Evolutionary conservation across 2,113 vertebrate species (phyloP), one percentile per base, ranked within the genome.

Genomic region (Gavialis gangeticus): DNA sequence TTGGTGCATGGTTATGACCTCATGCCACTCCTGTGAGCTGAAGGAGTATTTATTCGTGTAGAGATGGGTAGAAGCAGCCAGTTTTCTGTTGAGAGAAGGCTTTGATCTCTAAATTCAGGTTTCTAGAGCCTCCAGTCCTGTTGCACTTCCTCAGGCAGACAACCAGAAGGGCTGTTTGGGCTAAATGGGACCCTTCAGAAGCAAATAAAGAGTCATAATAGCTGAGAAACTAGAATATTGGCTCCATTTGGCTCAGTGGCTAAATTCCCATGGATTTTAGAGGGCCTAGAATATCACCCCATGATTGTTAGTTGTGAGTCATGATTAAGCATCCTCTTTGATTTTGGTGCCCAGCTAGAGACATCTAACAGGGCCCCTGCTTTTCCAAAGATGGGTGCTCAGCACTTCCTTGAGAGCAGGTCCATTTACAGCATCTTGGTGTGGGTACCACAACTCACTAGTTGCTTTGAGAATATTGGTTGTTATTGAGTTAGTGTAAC

Each of bases 71-170:
- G 95, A 95, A 95, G 75, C 79, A 96, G 91, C 93, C 94, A 95
- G 94, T 97, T 97, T 97, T 95, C 95, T 96, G 95, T 94, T 95
- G 92, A 89, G 95, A 95, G 95, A 92, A 94, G 95, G 95, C 94
- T 93, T 97, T 96, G 93, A 92, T 92, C 91, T 97, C 93, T 88
- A 85, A 88, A 87, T 95, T 84, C 78, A 79, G 91, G 81, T 94
- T 7, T 0, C 79, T 94, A 84, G 91, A 91, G 92, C 93, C 86
- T 95, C 83, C 81, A 88, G 89, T 83, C 93, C 95, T 84, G 66
- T 88, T 96, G 95, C 85, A 93, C 96, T 96, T 92, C 89, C 82
- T 93, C 0, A 0, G 87, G 91, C 89, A 89, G 67, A 80, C 75
- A 87, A 62, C 14, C 55, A 59, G 59, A 91, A 10, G 66, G 89